Evolutionary conservation across 2,888 invertebrate genomes (phyloP).

Genomic region (Serripes groenlandicus): DNA sequence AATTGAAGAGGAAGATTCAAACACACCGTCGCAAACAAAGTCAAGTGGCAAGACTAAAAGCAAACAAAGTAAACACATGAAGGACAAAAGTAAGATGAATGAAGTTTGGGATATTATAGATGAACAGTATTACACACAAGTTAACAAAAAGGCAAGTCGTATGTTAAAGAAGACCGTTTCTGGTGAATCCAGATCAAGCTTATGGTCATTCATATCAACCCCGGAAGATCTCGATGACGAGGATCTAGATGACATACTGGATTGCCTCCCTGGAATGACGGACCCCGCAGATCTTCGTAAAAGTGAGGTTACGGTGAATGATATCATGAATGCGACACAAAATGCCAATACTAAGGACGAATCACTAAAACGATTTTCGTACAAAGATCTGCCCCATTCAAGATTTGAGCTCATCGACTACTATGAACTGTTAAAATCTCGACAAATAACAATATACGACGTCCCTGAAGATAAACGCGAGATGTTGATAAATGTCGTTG

Average conservation of each 20-base stretch:
- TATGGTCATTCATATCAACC: constrained; percentile 75
- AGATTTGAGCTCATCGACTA: constrained; percentile 75
- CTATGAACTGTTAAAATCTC: constrained; percentile 71
- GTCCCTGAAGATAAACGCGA: constrained; percentile 66
- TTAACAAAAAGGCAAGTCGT: constrained; percentile 64
- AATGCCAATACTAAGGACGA: constrained; percentile 36
- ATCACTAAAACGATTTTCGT: constrained; percentile 50
- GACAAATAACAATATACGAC: constrained; percentile 65
- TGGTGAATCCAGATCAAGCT: constrained; percentile 70
- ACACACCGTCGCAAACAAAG: constrained; percentile 31
- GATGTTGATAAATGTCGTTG: constrained; percentile 64
- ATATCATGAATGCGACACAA: constrained; percentile 65
- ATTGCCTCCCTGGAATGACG: constrained; percentile 76
- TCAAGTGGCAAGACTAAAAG: constrained; percentile 36
- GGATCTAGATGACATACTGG: constrained; percentile 71
- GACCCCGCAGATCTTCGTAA: constrained; percentile 57
- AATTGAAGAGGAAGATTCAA: constrained; percentile 75
- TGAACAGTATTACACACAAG: constrained; percentile 69
- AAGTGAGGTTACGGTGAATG: constrained; percentile 58
- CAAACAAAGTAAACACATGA: constrained; percentile 54
- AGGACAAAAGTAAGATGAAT: constrained; percentile 57
- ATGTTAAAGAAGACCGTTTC: constrained; percentile 72
- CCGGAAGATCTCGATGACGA: constrained; percentile 70
- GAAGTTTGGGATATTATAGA: constrained; percentile 70
- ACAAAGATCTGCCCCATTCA: constrained; percentile 51